Base-by-base conservation (phyloP, 53 echinoderm and acorn worm genomes). In the Apostichopus leukothele region DNA sequence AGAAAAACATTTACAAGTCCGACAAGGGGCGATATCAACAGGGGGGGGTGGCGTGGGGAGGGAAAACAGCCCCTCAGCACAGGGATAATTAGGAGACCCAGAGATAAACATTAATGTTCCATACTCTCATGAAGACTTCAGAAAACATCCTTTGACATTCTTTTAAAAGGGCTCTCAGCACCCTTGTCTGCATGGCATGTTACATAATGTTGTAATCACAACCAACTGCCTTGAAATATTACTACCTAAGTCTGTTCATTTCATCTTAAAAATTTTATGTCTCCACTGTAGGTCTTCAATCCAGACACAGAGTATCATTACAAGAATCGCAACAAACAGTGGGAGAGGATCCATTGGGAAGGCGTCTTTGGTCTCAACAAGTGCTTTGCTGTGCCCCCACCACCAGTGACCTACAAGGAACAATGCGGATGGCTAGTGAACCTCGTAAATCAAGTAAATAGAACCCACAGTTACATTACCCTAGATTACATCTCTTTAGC, bases 391-490 rank as follows among this genome's bases (percentile, higher is more conserved):
- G 89, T 94, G 21, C 92, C 94, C 75, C 99, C 99, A 12, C 99
- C 94, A 16, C 93, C 94, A 86, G 96, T 84, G 21, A 94, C 94
- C 51, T 99, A 96, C 89, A 99, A 93, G 89, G 99, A 99, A 77
- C 95, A 96, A 8, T 96, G 92, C 88, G 99, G 99, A n/a, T 99
- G 99, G 99, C 99, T 99, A 0, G 99, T 99, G 18, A 99, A 99
- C 67, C 93, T 99, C 50, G 90, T 99, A 60, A 99, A 99, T 73
- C 89, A 91, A 83, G 99, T 98, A 79, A 94, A 91, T 79, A 76
- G 39, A 39, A 39, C 39, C 19, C 23, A 75, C 0, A 10, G 22
- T 75, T 39, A 3, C 39, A 39, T 39, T 39, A 39, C 39, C 39
- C 39, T 39, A 39, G 39, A 39, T 39, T 39, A 39, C 39, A 3